phyloP scores from a whole-genome alignment of 2,113 vertebrate genomes.

The Syrmaticus mikado region DNA sequence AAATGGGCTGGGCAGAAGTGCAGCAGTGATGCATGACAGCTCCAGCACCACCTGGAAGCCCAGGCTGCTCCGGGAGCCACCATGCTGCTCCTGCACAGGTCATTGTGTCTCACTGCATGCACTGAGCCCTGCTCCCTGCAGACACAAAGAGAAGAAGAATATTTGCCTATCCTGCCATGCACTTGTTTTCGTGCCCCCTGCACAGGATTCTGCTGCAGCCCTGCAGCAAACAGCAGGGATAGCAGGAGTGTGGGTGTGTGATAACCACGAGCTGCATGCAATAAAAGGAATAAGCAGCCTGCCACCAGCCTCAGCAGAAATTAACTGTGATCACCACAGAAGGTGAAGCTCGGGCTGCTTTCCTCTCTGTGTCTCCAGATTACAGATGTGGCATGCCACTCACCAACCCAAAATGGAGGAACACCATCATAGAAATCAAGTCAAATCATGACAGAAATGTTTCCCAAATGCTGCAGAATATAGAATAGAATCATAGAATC shows the following conservation, averaged over 20 bases:
- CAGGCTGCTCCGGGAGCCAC: not conserved
- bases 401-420: not conserved
- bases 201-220: not conserved
- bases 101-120: not conserved
- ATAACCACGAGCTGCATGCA: not conserved
- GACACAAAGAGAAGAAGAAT: not conserved
- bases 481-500: too few species aligned
- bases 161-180: not conserved
- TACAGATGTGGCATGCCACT: not conserved
- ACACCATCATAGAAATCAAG: not conserved
- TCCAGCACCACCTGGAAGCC: not conserved
- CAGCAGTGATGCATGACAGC: accelerated
- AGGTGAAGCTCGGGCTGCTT: not conserved
- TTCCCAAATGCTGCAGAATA: not conserved
- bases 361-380: not conserved
- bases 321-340: not conserved
- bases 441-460: not conserved
- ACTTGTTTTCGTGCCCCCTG: not conserved
- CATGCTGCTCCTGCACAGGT: not conserved
- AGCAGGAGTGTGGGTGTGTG: not conserved
- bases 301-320: not conserved
- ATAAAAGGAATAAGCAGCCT: not conserved
- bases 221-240: not conserved
- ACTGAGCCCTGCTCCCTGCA: not conserved
- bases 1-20: not conserved